These are phyloP conservation scores for Cromileptes altivelis DNA, from an alignment of 2,113 vertebrate species.

Conservation along the genomic window DNA sequence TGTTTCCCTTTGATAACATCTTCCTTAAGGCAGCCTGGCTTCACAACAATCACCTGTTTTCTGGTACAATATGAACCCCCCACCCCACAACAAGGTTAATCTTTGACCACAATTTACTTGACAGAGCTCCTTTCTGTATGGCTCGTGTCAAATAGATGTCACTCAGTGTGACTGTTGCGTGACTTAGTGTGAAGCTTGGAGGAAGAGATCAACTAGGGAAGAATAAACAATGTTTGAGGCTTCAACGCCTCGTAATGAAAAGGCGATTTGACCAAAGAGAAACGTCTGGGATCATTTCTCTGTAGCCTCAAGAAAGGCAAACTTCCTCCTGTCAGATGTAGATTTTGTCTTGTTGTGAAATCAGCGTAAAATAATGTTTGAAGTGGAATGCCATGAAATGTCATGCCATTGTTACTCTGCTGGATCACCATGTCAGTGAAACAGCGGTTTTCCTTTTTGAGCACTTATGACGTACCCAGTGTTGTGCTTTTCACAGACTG, in stretches of 20 bases:
- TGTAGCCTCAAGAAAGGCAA: background rate
- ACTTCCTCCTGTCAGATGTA: background rate
- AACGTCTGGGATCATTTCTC: background rate
- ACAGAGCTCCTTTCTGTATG: background rate
- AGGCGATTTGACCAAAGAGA: background rate
- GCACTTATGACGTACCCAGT: slow-evolving; percentile 17
- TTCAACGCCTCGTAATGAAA: background rate
- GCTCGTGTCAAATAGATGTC: background rate
- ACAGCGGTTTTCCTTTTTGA: background rate
- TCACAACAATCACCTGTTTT: slow-evolving; percentile 16
- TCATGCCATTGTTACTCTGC: background rate
- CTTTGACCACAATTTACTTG: slow-evolving; percentile 7
- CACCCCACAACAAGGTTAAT: background rate
- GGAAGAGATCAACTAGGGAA: background rate
- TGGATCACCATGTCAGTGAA: background rate
- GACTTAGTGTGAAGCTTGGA: background rate
- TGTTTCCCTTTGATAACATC: slow-evolving; percentile 42
- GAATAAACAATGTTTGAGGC: slow-evolving; percentile 8
- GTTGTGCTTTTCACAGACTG: slow-evolving; percentile 10
- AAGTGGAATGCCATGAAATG: background rate
- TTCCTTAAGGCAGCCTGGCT: slow-evolving; percentile 25
- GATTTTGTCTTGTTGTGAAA: background rate
- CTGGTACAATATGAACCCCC: background rate
- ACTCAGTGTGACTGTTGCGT: background rate
- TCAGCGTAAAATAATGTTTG: background rate